phyloP scores from a whole-genome alignment of 1,140 invertebrate genomes.

The Cephus cinctus region DNA sequence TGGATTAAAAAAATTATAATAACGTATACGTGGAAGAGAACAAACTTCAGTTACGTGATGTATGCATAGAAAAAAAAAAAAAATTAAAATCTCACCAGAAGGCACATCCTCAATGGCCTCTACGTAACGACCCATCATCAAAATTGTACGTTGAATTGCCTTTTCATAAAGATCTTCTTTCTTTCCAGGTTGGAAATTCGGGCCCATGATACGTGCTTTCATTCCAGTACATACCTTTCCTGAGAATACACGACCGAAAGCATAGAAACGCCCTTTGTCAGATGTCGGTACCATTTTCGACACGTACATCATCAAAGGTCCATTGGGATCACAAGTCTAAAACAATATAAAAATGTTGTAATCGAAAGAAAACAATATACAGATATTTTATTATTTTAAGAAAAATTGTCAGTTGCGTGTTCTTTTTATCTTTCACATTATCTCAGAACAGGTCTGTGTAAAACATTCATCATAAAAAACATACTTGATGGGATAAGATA shows the following conservation, averaged over 20 bases:
- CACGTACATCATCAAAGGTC: conserved; percentile 99
- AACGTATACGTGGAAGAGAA: too few relatives aligned
- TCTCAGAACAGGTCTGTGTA: conserved; percentile 55
- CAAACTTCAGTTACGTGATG: too few relatives aligned
- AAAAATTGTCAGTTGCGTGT: conserved; percentile 39
- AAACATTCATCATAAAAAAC: conserved; percentile 44
- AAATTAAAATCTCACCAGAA: conserved; percentile 64
- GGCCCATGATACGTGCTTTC: conserved; percentile 98
- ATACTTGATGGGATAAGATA: background rate
- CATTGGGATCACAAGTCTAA: conserved; percentile 93
- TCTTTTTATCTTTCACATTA: conserved; percentile 35
- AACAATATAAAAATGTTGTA: conserved; percentile 21
- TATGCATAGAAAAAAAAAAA: conserved; percentile 9
- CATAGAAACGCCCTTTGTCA: conserved; percentile 99
- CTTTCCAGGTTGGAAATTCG: conserved; percentile 96
- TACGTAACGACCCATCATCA: conserved; percentile 99
- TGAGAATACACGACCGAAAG: conserved; percentile 99
- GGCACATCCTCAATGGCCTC: conserved; percentile 99
- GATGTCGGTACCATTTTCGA: conserved; percentile 99
- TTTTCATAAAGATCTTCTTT: conserved; percentile 99
- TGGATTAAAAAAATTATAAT: too few relatives aligned
- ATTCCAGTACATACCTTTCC: conserved; percentile 93
- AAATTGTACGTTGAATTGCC: conserved; percentile 97
- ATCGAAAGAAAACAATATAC: conserved; percentile 10
- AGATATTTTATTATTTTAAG: background rate